phyloP scores from a whole-genome alignment of 2,888 invertebrate genomes.

The Lasioglossum pauxillum region DNA sequence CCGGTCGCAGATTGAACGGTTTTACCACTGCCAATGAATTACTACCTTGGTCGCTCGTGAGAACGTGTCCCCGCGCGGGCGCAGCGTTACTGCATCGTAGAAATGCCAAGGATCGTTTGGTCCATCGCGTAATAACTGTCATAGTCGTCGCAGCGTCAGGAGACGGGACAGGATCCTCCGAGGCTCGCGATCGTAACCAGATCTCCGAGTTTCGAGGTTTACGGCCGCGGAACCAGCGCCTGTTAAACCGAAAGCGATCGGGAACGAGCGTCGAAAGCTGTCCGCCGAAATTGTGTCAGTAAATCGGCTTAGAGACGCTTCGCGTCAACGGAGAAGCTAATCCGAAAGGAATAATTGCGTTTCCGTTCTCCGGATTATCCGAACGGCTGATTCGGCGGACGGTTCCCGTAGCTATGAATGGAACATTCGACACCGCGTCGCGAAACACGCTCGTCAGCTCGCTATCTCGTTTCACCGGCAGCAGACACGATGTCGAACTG shows the following conservation, averaged over 20 bases:
- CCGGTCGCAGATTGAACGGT: constrained; percentile 17
- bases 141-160: constrained; percentile 34
- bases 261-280: background rate
- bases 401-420: background rate
- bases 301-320: background rate
- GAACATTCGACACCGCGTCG: constrained; percentile 44
- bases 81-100: constrained; percentile 35
- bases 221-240: constrained; percentile 48
- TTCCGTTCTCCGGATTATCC: background rate
- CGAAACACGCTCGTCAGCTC: constrained; percentile 33
- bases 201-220: constrained; percentile 64
- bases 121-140: constrained; percentile 62
- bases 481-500: constrained; percentile 9
- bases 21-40: background rate
- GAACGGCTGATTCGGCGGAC: background rate
- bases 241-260: constrained; percentile 35
- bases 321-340: background rate
- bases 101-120: constrained; percentile 44
- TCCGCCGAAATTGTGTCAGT: background rate
- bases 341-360: background rate
- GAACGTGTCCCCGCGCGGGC: constrained; percentile 24
- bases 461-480: constrained; percentile 58
- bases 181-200: constrained; percentile 49
- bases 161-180: constrained; percentile 17
- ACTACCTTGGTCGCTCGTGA: constrained; percentile 4